These are phyloP conservation scores for Rhabdophis nuchalis DNA, from an alignment of 2,797 vertebrate species.

Conservation along the genomic window DNA sequence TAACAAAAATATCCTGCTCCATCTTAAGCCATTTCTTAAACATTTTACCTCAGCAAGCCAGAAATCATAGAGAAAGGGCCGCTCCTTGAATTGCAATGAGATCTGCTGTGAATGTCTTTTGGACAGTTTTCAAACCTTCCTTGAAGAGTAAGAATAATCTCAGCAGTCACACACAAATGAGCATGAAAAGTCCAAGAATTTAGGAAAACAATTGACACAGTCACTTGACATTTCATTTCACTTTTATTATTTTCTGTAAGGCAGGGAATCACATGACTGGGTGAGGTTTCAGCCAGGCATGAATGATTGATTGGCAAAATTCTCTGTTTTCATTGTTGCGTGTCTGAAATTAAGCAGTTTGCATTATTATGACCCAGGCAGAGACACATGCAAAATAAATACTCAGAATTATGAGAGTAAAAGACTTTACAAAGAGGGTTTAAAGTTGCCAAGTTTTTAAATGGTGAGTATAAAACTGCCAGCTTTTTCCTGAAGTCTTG, in stretches of 20 bases:
- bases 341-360: slow-evolving; percentile 46
- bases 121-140: slow-evolving; percentile 58
- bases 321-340: slow-evolving; percentile 59
- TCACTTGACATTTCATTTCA: slow-evolving; percentile 60
- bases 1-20: background rate
- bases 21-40: slow-evolving; percentile 17
- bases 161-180: slow-evolving; percentile 58
- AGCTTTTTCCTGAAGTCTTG: background rate
- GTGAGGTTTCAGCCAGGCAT: slow-evolving; percentile 58
- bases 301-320: slow-evolving; percentile 48
- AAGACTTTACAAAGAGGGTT: slow-evolving; percentile 13
- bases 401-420: slow-evolving; percentile 24
- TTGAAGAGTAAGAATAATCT: slow-evolving; percentile 52
- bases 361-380: slow-evolving; percentile 21
- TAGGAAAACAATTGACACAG: slow-evolving; percentile 44
- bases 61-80: background rate
- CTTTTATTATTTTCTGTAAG: slow-evolving; percentile 62
- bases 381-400: slow-evolving; percentile 24
- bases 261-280: slow-evolving; percentile 57
- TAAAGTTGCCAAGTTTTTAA: slow-evolving; percentile 2
- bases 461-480: background rate
- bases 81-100: slow-evolving; percentile 16
- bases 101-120: slow-evolving; percentile 33
- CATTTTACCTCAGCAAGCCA: slow-evolving; percentile 3
- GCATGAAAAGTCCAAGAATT: slow-evolving; percentile 59